Evolutionary conservation across 2,888 invertebrate species (phyloP).

Genomic region (Acanthosepion lycidas): DNA sequence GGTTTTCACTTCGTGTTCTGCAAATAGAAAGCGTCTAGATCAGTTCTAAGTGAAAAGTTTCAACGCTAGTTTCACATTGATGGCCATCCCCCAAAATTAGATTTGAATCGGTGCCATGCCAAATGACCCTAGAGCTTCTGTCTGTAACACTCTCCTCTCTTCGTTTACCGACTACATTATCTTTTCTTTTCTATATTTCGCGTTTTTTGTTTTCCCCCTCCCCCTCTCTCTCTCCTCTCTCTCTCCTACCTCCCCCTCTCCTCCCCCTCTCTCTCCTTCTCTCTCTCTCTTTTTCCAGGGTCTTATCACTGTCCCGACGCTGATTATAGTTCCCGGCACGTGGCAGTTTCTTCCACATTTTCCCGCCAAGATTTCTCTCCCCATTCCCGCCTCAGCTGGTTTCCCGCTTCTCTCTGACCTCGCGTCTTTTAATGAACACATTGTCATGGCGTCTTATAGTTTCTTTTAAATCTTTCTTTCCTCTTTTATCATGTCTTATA

Average conservation of each 20-base stretch:
- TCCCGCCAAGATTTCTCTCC: background rate
- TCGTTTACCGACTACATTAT: background rate
- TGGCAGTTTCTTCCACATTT: background rate
- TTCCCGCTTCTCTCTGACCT: background rate
- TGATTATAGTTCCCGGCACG: background rate
- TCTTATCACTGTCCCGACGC: too few species aligned
- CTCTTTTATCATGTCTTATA: too few species aligned
- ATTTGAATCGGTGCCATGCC: background rate
- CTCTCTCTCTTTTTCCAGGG: background rate
- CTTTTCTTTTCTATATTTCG: background rate
- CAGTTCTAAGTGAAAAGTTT: background rate
- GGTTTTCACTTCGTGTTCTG: background rate
- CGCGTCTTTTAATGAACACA: background rate
- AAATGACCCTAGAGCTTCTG: background rate
- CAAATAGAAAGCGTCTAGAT: background rate
- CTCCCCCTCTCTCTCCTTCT: background rate
- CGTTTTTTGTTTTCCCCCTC: too few species aligned
- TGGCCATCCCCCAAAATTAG: background rate
- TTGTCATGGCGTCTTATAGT: background rate
- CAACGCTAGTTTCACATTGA: background rate
- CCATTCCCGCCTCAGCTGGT: background rate
- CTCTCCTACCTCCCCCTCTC: background rate
- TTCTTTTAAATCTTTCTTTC: too few species aligned
- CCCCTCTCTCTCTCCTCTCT: too few species aligned
- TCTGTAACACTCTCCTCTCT: background rate